These are phyloP conservation scores for Halesus radiatus DNA, from an alignment of 1,140 invertebrate genomes.

Conservation along the genomic window DNA sequence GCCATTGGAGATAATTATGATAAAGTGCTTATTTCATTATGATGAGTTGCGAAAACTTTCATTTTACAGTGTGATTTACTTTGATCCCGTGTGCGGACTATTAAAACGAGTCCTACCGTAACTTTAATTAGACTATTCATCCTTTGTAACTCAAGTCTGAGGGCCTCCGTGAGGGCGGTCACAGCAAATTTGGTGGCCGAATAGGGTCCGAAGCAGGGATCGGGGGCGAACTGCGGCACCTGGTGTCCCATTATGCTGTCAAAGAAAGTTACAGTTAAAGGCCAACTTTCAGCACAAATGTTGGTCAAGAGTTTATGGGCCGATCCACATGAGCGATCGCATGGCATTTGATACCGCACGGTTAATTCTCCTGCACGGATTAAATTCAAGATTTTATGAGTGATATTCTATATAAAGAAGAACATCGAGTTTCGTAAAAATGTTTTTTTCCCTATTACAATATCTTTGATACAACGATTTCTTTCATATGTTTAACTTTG, in stretches of 20 bases:
- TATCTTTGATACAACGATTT: too few species aligned
- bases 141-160: slow-evolving; percentile 72
- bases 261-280: slow-evolving; percentile 57
- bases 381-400: too few species aligned
- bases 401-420: too few species aligned
- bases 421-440: too few species aligned
- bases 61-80: too few species aligned
- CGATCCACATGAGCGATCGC: slow-evolving; percentile 59
- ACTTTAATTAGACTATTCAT: slow-evolving; percentile 72
- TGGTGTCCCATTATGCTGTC: slow-evolving; percentile 65
- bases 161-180: slow-evolving; percentile 73
- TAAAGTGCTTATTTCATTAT: too few species aligned
- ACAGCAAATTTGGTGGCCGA: slow-evolving; percentile 75
- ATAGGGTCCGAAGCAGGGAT: slow-evolving; percentile 68
- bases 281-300: slow-evolving; percentile 64
- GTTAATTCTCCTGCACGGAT: background rate
- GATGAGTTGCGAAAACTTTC: too few species aligned
- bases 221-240: slow-evolving; percentile 51
- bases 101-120: slow-evolving; percentile 63
- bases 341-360: slow-evolving; percentile 50
- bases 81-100: too few species aligned
- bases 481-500: too few species aligned
- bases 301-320: slow-evolving; percentile 74
- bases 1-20: too few species aligned
- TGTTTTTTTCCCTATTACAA: too few species aligned